A percentile compares a stretch with the other conserved stretches of the same genome.
These are phyloP conservation scores for Siniperca scherzeri DNA, from an alignment of 2,797 vertebrate species.

Conservation along the genomic window DNA sequence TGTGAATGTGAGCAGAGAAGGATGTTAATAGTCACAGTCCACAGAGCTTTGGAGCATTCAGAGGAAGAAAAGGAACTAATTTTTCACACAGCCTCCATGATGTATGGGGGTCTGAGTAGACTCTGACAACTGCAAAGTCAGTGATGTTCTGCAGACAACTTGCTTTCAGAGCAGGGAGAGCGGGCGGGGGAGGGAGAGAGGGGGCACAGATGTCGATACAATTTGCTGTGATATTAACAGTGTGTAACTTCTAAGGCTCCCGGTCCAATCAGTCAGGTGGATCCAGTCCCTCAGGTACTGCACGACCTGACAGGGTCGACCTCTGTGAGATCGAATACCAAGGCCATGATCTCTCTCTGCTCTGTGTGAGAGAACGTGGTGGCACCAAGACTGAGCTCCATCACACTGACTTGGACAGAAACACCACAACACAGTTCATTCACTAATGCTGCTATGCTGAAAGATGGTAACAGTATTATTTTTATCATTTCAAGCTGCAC, in stretches of 20 bases:
- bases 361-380: conserved; percentile 30
- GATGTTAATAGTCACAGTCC: conserved; percentile 27
- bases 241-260: conserved; percentile 44
- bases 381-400: conserved; percentile 3
- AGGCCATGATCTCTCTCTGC: conserved; percentile 13
- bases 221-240: conserved; percentile 63
- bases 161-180: conserved; percentile 23
- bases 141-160: conserved; percentile 77
- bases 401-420: conserved; percentile 30
- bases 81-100: conserved; percentile 62
- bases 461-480: background rate
- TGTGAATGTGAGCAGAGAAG: conserved; percentile 1
- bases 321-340: conserved; percentile 9
- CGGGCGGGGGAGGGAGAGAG: background rate
- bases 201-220: conserved; percentile 31
- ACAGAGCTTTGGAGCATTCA: conserved; percentile 25
- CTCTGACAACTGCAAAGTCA: conserved; percentile 58
- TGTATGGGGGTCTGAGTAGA: conserved; percentile 50
- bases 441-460: background rate
- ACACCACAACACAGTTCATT: background rate
- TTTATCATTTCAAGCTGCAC: conserved; percentile 1
- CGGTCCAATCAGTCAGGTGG: conserved; percentile 46
- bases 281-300: conserved; percentile 44
- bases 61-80: conserved; percentile 34
- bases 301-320: conserved; percentile 13